A percentile compares a stretch with the other conserved stretches of the same genome.
Conservation (phyloP, 2,113 vertebrate species). For the Takifugu flavidus region DNA sequence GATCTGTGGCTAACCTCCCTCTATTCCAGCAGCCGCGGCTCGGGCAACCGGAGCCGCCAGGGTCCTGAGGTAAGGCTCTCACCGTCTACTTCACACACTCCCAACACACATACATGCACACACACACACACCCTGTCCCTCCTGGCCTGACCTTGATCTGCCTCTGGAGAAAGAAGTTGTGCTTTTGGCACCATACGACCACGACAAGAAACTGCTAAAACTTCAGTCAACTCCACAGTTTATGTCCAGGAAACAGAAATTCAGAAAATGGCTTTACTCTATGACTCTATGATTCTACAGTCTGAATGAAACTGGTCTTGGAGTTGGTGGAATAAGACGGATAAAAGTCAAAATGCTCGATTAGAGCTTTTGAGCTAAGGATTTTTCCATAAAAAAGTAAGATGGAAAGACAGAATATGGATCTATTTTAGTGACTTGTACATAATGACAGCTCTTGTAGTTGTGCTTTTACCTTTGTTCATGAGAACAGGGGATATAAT, state of each 20-base stretch:
- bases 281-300: too few relatives aligned
- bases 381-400: too few relatives aligned
- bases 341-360: too few relatives aligned
- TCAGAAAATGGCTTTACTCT: too few relatives aligned
- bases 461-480: too few relatives aligned
- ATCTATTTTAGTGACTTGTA: too few relatives aligned
- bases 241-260: too few relatives aligned
- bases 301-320: too few relatives aligned
- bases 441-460: too few relatives aligned
- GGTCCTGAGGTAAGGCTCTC: conserved; percentile 73
- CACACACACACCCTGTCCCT: conserved; percentile 35
- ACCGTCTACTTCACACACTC: conserved; percentile 61
- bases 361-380: too few relatives aligned
- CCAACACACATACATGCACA: conserved; percentile 26
- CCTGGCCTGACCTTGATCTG: conserved; percentile 74
- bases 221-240: conserved; percentile 3
- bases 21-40: conserved; percentile 62
- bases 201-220: conserved; percentile 18
- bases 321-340: background rate
- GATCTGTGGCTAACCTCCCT: conserved; percentile 80
- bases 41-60: conserved; percentile 74
- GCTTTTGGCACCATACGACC: conserved; percentile 30
- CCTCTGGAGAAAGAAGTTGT: conserved; percentile 47
- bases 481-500: too few relatives aligned
- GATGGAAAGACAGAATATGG: too few relatives aligned